Percentiles rank a stretch among this genome's conserved stretches.
phyloP scores from a whole-genome alignment of 2,888 invertebrate genomes.

The Drosophila ezoana region DNA sequence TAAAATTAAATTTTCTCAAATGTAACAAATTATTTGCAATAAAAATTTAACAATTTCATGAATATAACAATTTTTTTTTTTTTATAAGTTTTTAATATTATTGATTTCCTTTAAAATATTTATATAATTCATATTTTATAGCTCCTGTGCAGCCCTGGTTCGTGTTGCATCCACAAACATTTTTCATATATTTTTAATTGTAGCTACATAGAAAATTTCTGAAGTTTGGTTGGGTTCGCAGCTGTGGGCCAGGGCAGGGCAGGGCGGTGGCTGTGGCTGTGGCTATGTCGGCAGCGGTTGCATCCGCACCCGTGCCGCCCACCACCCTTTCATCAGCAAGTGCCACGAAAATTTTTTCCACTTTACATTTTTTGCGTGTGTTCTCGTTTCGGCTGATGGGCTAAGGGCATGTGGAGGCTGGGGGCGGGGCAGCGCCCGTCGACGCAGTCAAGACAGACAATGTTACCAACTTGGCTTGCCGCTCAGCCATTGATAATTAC shows the following conservation, averaged over 20 bases:
- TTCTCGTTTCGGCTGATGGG: conserved; percentile 64
- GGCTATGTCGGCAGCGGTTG: conserved; percentile 4
- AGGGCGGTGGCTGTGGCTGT: background rate
- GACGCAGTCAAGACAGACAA: conserved; percentile 67
- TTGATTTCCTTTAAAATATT: background rate
- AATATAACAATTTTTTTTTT: background rate
- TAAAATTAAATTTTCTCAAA: no score
- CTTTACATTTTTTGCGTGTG: conserved; percentile 79
- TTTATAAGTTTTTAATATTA: background rate
- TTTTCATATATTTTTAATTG: conserved; percentile 63
- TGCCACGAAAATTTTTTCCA: conserved; percentile 67
- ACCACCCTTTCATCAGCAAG: conserved; percentile 50
- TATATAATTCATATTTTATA: no score
- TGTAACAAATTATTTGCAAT: no score
- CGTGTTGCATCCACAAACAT: conserved; percentile 25
- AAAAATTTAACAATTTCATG: no score
- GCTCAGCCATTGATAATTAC: conserved; percentile 79
- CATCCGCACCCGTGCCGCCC: conserved; percentile 11
- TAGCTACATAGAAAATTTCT: conserved; percentile 65
- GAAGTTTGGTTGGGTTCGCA: conserved; percentile 64
- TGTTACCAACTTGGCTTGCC: conserved; percentile 67
- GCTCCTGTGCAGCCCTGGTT: conserved; percentile 39
- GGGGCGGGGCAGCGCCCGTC: conserved; percentile 18
- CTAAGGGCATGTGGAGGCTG: conserved; percentile 47
- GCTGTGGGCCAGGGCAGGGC: conserved; percentile 7